Conservation (phyloP, 1,140 invertebrate genomes). For the Solen grandis region DNA sequence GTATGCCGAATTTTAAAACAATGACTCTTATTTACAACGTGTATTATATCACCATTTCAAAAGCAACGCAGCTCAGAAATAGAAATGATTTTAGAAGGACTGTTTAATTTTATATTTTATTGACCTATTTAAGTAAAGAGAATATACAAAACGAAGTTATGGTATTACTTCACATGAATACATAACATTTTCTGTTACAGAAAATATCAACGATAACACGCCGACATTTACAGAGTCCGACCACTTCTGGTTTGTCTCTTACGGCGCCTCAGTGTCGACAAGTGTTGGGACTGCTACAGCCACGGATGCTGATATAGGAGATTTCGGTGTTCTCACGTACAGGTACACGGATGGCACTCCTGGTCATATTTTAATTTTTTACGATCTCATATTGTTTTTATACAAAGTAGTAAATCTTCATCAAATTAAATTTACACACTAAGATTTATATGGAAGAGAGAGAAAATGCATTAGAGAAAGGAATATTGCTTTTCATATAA, state of each 20-base stretch:
- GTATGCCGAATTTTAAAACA: conserved; percentile 7
- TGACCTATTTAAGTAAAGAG: not conserved
- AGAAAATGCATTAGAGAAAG: no score
- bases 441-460: not conserved
- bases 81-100: not conserved
- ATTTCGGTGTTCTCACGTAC: conserved; percentile 36
- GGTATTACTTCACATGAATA: no score
- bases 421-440: not conserved
- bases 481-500: no score
- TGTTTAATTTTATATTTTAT: not conserved
- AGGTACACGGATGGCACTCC: no score
- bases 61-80: not conserved
- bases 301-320: conserved; percentile 48
- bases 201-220: conserved; percentile 59
- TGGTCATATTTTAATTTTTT: no score
- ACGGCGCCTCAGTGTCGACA: conserved; percentile 3
- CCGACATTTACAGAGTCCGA: conserved; percentile 26
- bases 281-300: conserved; percentile 29
- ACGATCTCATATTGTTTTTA: no score
- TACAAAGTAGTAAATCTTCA: not conserved
- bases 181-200: conserved; percentile 19
- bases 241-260: conserved; percentile 19
- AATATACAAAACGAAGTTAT: not conserved
- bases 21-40: not conserved
- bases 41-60: not conserved